Conservation (phyloP, 2,888 invertebrate species). For the Trypoxylon attenuatum region DNA sequence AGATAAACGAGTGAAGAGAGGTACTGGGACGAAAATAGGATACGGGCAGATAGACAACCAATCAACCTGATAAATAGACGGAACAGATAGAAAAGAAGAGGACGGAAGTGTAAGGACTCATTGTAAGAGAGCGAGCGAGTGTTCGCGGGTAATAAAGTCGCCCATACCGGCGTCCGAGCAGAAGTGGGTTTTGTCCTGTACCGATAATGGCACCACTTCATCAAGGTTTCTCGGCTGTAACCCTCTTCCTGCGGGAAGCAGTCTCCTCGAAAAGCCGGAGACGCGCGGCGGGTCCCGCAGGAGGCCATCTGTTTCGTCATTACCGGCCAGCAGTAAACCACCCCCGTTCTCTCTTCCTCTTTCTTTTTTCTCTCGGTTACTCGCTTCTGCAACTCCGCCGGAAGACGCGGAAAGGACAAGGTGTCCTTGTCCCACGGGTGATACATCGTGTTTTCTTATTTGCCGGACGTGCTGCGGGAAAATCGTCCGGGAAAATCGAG, state of each 20-base stretch:
- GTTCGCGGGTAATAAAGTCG: conserved; percentile 73
- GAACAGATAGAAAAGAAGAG: no score
- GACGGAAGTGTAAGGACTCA: no score
- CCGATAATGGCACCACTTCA: conserved; percentile 74
- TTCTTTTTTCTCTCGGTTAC: conserved; percentile 15
- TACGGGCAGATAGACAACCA: no score
- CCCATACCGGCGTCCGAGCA: conserved; percentile 56
- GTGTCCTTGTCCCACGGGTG: conserved; percentile 72
- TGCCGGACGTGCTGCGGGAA: conserved; percentile 72
- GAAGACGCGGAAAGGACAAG: no score
- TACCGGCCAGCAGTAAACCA: conserved; percentile 73
- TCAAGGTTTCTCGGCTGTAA: conserved; percentile 63
- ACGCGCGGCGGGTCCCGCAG: conserved; percentile 57
- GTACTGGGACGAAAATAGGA: no score
- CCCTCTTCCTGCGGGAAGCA: conserved; percentile 66
- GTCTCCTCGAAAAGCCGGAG: conserved; percentile 32
- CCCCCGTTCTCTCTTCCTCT: conserved; percentile 51
- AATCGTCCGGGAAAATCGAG: conserved; percentile 74
- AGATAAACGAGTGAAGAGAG: no score
- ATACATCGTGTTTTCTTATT: conserved; percentile 75
- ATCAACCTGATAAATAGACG: no score
- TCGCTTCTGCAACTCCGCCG: conserved; percentile 17
- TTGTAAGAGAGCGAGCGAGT: conserved; percentile 57
- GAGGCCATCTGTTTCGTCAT: conserved; percentile 75
- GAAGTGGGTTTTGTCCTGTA: conserved; percentile 72